A percentile compares a stretch with the other conserved stretches of the same genome.
Evolutionary conservation across 2,113 vertebrate species (phyloP).

Genomic region (Thryonomys swinderianus): DNA sequence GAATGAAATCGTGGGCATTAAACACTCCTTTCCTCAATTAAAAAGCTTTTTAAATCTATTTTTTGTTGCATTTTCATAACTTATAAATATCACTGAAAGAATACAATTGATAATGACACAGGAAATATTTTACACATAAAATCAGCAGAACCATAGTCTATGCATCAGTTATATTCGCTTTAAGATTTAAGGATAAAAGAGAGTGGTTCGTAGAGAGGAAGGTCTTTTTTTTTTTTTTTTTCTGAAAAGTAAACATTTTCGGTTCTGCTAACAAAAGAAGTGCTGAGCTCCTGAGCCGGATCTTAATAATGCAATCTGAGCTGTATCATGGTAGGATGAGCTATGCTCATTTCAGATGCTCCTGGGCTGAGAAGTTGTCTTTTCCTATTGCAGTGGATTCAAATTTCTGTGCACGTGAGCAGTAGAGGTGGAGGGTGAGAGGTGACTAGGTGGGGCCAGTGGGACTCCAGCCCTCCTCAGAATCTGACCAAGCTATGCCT

Average conservation of each 20-base stretch:
- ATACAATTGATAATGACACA: neutral
- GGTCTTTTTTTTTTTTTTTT: neutral
- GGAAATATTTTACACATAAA: slow-evolving; percentile 1
- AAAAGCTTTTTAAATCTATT: neutral
- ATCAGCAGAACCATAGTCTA: neutral
- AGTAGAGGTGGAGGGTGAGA: neutral
- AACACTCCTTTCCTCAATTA: slow-evolving; percentile 21
- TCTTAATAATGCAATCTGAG: neutral
- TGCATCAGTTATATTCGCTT: neutral
- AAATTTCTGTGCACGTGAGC: neutral
- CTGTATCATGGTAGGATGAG: neutral
- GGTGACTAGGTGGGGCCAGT: neutral
- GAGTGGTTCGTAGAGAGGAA: neutral
- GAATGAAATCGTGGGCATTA: slow-evolving; percentile 16
- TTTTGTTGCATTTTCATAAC: neutral
- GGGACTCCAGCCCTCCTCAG: neutral
- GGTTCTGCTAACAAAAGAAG: neutral
- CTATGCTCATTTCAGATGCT: neutral
- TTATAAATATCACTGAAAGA: neutral
- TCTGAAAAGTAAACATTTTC: neutral
- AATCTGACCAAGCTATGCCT: neutral
- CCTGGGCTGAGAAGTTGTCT: neutral
- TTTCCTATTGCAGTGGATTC: neutral
- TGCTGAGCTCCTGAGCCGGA: neutral
- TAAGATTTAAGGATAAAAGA: neutral